These are phyloP conservation scores for Matsumyia berberina DNA, from an alignment of 2,888 invertebrate genomes.

Conservation along the genomic window DNA sequence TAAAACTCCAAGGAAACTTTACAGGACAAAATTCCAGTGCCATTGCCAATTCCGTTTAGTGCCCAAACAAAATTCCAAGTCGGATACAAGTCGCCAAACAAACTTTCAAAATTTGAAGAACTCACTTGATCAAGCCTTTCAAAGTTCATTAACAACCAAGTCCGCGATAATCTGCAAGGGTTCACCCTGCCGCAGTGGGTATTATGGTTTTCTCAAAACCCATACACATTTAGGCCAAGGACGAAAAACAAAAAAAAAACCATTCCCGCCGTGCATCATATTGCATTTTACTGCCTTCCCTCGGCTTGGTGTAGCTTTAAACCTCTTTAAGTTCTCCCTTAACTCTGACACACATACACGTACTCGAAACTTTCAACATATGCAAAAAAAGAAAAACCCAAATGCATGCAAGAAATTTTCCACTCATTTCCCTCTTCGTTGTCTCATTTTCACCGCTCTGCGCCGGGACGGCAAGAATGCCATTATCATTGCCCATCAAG, in stretches of 20 bases:
- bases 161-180: too few relatives aligned
- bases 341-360: not conserved
- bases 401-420: conserved; percentile 46
- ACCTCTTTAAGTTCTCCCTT: conserved; percentile 18
- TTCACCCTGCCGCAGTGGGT: not conserved
- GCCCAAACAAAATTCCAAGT: too few relatives aligned
- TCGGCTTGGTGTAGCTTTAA: conserved; percentile 21
- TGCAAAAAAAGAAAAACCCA: conserved; percentile 8
- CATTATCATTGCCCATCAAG: conserved; percentile 69
- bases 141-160: too few relatives aligned
- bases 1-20: too few relatives aligned
- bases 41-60: too few relatives aligned
- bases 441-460: conserved; percentile 51
- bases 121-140: too few relatives aligned
- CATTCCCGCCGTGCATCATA: not conserved
- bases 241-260: not conserved
- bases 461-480: conserved; percentile 44
- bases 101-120: too few relatives aligned
- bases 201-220: not conserved
- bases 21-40: too few relatives aligned
- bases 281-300: not conserved
- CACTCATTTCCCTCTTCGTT: conserved; percentile 62
- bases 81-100: too few relatives aligned
- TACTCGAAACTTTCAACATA: conserved; percentile 23
- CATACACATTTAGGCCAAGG: not conserved